phyloP scores from a whole-genome alignment of 2,113 vertebrate genomes.

The Engystomops pustulosus region DNA sequence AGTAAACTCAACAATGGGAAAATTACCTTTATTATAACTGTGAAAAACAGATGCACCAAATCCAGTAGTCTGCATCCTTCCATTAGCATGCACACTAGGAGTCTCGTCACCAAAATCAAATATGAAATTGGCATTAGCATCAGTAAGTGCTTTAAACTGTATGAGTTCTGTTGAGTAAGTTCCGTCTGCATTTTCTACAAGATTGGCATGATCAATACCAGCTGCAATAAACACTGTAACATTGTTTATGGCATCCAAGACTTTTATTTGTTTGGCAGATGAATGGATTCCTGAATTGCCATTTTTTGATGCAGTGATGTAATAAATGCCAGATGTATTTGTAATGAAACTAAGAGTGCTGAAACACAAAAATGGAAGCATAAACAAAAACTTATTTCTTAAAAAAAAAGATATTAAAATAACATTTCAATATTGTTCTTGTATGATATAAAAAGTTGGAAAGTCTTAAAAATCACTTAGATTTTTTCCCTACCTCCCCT shows the following conservation, averaged over 20 bases:
- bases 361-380: constrained; percentile 13
- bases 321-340: not conserved
- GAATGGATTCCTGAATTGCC: not conserved
- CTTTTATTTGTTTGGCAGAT: not conserved
- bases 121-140: not conserved
- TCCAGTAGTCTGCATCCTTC: not conserved
- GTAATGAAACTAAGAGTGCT: not conserved
- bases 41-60: constrained; percentile 1
- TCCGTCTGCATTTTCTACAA: not conserved
- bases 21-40: not conserved
- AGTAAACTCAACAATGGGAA: not conserved
- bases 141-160: not conserved
- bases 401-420: too few species aligned
- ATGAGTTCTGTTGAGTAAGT: not conserved
- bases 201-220: constrained; percentile 5
- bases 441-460: too few species aligned
- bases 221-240: not conserved
- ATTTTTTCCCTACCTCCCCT: too few species aligned
- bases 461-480: too few species aligned
- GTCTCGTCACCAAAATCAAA: constrained; percentile 27
- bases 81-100: not conserved
- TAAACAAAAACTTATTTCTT: not conserved
- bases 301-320: not conserved
- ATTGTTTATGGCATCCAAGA: not conserved
- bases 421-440: too few species aligned